phyloP scores from a whole-genome alignment of 2,797 vertebrate genomes.

The Leptatherina wallacei region DNA sequence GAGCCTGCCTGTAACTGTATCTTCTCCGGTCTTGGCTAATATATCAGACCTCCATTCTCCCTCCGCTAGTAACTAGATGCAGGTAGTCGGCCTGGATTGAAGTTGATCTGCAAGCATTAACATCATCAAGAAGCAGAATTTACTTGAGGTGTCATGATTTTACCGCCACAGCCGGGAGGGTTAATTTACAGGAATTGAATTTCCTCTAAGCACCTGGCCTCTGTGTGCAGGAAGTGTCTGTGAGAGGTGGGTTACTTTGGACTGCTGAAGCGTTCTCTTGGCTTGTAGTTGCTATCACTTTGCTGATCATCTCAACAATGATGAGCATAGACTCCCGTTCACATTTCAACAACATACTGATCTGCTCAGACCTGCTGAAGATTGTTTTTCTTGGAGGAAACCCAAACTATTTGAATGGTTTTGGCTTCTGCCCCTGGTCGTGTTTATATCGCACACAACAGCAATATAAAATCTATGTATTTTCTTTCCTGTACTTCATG shows the following conservation, averaged over 20 bases:
- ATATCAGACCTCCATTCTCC: slow-evolving; percentile 28
- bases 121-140: not conserved
- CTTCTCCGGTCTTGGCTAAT: slow-evolving; percentile 65
- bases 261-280: not conserved
- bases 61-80: slow-evolving; percentile 45
- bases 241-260: slow-evolving; percentile 21
- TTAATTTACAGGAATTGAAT: not conserved
- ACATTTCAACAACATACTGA: slow-evolving; percentile 27
- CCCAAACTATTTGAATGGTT: slow-evolving; percentile 46
- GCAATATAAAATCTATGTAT: not conserved
- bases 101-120: not conserved
- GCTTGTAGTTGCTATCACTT: not conserved
- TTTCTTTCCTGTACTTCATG: not conserved
- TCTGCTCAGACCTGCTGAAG: slow-evolving; percentile 45
- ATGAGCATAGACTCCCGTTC: slow-evolving; percentile 16
- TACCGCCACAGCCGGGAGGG: not conserved
- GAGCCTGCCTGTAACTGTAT: slow-evolving; percentile 74
- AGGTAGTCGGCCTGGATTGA: not conserved
- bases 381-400: slow-evolving; percentile 46
- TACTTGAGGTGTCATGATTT: not conserved
- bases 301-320: slow-evolving; percentile 16
- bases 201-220: not conserved
- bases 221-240: not conserved
- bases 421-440: slow-evolving; percentile 18
- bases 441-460: not conserved